Evolutionary conservation across 2,113 vertebrate species (phyloP), one percentile per base, ranked within the genome.

Genomic region (Microcebus ravelobensis): DNA sequence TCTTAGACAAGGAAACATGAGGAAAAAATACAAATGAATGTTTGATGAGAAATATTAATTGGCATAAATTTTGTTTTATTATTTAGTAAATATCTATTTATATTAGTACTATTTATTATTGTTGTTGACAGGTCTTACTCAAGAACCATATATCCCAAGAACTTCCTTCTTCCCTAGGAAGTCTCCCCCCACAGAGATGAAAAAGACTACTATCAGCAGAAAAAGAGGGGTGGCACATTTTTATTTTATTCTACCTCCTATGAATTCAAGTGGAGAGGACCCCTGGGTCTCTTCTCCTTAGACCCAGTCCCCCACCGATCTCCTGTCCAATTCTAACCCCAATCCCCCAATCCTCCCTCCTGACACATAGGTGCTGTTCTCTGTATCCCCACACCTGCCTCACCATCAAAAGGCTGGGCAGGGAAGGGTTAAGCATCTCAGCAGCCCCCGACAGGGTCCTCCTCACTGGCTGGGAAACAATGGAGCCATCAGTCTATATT

Each of bases 401-500:
- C 59, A 4, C 74, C 88, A 74, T 87, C 83, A 95, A 97, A 95
- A 96, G 87, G 0, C 55, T 67, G 97, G 97, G 76, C 97, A 98
- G 92, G 96, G 94, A 98, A 98, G 98, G 96, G 98, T 98, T 99
- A 99, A 99, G 23, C 89, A 74, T 97, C 65, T 55, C 29, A 79
- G 98, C 15, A 79, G 96, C 96, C 95, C 94, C 95, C 92, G 87
- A 96, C 97, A 98, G 98, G 98, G 98, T 98, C 98, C 98, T 98
- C 97, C 96, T 98, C 97, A 81, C 88, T 94, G 98, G 98, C 98
- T 91, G 5, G 90, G 96, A 98, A 99, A 98, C 98, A 98, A 98
- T 97, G 97, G 98, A 97, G 98, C 98, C 96, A 98, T 98, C 98
- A 98, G 97, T 99, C 98, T 98, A 98, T 98, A 98, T 98, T 97